Percentiles rank a stretch among this genome's conserved stretches.
phyloP scores from a whole-genome alignment of 2,888 invertebrate genomes.

The Stenchaetothrips biformis region DNA sequence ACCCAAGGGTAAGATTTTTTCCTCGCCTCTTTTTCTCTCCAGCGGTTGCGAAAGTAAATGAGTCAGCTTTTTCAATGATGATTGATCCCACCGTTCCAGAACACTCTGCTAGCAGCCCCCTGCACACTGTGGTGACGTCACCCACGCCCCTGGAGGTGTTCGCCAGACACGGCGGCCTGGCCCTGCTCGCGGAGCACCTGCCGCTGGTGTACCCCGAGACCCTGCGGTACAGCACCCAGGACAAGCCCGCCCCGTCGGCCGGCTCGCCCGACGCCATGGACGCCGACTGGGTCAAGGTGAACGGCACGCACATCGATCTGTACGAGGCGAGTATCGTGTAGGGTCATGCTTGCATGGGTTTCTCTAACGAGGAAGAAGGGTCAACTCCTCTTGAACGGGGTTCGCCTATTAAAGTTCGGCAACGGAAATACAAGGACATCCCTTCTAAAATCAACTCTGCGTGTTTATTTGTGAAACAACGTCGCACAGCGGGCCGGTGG shows the following conservation, averaged over 20 bases:
- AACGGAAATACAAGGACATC: too few species aligned
- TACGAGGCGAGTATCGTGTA: constrained; percentile 49
- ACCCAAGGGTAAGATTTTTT: constrained; percentile 41
- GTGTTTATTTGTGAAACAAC: too few species aligned
- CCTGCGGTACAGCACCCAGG: constrained; percentile 30
- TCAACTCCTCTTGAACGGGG: too few species aligned
- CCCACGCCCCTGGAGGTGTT: constrained; percentile 72
- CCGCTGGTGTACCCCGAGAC: constrained; percentile 82
- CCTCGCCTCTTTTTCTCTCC: not conserved
- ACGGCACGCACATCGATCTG: constrained; percentile 46
- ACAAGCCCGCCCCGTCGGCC: not conserved
- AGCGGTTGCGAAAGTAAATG: too few species aligned
- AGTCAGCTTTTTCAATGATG: constrained; percentile 7
- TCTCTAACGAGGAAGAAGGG: too few species aligned
- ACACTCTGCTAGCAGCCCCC: not conserved
- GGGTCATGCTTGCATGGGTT: too few species aligned
- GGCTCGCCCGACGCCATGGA: constrained; percentile 29
- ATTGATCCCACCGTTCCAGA: not conserved
- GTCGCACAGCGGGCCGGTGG: too few species aligned
- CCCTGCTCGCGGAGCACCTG: constrained; percentile 79
- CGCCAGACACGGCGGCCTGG: constrained; percentile 81
- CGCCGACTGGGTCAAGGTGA: constrained; percentile 62
- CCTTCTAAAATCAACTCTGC: too few species aligned
- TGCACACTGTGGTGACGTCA: constrained; percentile 39
- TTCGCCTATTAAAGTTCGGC: too few species aligned